Base-by-base conservation (phyloP, 2,113 vertebrate species). In the Amphilophus citrinellus region DNA sequence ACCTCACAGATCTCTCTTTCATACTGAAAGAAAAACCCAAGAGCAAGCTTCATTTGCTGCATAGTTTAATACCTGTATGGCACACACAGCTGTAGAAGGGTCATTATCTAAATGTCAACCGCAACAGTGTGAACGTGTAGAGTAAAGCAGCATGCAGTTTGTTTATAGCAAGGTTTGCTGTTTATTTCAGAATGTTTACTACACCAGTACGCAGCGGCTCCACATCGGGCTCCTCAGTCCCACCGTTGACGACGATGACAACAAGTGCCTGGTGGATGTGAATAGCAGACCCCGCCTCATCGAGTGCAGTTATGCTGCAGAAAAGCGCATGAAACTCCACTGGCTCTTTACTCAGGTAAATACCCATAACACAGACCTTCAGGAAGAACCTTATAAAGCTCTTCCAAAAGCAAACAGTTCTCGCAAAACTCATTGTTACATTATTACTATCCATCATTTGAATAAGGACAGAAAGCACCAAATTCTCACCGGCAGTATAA, bases 181-280 rank as follows among this genome's bases (percentile, higher is more conserved):
- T 95, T 73, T 84, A 14, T 96, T 96, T 79, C 96, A 99, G 98
- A 99, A 97, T 20, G 97, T 99, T 92, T 99, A 99, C 96, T 99
- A 99, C 95, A 98, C 97, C 14, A 98, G 97, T 91, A 95, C 95
- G 44, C 97, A 98, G 96, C 97, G 97, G 95, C 94, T 99, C 68
- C 97, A 97, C 1, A 93, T 99, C 66, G 98, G 98, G n/a, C 91
- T 97, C 88, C 95, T 99, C 90, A 99, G 98, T 92, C 98, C 98
- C 91, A 99, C 98, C 0, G 86, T 99, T 1, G 98, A 99, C 0
- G 98, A 99, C 0, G 97, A 98, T 4, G 98, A 99, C 96, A 99
- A 99, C 96, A 97, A 98, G 95, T 99, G 98, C 95, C 96, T 99
- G 97, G 98, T 99, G 92, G 98, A 99, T 35, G 97, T 99, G 92